phyloP scores from a whole-genome alignment of 2,113 vertebrate genomes.

The Caranx ignobilis region DNA sequence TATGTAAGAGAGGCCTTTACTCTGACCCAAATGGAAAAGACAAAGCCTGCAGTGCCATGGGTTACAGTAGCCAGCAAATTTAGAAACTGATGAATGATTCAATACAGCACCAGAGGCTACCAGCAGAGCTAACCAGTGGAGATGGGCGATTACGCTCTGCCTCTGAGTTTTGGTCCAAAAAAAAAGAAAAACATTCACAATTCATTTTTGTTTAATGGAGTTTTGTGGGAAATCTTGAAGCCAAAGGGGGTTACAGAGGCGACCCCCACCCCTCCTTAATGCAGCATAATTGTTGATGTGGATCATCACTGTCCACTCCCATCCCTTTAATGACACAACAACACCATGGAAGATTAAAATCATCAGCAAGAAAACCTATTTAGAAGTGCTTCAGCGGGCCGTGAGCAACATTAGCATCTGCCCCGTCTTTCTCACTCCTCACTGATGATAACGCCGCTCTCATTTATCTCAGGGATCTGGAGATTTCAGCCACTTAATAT shows the following conservation, averaged over 20 bases:
- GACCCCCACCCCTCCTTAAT: background rate
- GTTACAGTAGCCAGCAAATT: conserved; percentile 51
- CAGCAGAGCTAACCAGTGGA: conserved; percentile 29
- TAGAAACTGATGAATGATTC: conserved; percentile 70
- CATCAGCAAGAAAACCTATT: conserved; percentile 20
- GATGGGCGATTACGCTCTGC: conserved; percentile 16
- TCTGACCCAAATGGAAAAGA: conserved; percentile 74
- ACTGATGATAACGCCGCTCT: background rate
- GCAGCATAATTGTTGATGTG: background rate
- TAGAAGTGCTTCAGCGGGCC: background rate
- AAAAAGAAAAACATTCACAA: background rate
- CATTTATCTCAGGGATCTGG: conserved; percentile 15
- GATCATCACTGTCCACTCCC: background rate
- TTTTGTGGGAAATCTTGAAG: background rate
- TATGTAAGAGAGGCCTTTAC: conserved; percentile 39
- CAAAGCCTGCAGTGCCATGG: conserved; percentile 48
- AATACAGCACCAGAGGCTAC: conserved; percentile 38
- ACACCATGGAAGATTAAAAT: background rate
- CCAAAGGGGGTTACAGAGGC: background rate
- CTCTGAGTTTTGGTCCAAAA: conserved; percentile 8
- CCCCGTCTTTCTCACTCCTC: background rate
- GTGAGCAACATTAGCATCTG: background rate
- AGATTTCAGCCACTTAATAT: background rate
- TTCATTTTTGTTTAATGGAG: background rate
- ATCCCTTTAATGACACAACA: conserved; percentile 1